Base-by-base conservation (phyloP, 2,113 vertebrate species). In the Todiramphus chloris region DNA sequence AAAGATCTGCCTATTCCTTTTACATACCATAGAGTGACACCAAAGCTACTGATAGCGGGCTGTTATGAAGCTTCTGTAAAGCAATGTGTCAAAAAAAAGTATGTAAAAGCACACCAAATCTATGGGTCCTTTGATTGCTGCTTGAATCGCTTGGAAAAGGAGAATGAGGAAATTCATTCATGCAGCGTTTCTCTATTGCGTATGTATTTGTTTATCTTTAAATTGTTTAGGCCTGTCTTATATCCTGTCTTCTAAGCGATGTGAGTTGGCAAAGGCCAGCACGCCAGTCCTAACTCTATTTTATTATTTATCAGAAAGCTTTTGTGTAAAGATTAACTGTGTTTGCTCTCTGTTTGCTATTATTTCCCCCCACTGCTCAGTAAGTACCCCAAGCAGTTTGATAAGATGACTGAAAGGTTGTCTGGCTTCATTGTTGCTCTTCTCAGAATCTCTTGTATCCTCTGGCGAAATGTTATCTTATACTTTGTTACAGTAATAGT, bases 391-490 rank as follows among this genome's bases (percentile, higher is more conserved):
- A 53, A 96, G 94, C 80, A 78, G 83, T 92, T 87, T 91, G 93
- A 93, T 97, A 91, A 95, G 84, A 87, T 88, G 95, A 96, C 13
- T 51, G 97, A 95, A 95, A 89, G 79, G 85, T 87, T 96, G 95
- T 62, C 72, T 91, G 80, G 48, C 83, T 95, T 83, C 95, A 87
- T 95, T 97, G 93, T 94, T 85, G 48, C 91, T 91, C 74, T 50
- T 89, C 83, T 94, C 87, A 90, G 93, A 80, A 95, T 89, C 82
- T 87, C 83, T 97, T 92, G 88, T 97, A 97, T 96, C 91, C 96
- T 95, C 94, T 93, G 83, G 96, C 23, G 86, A 95, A 96, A 97
- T 86, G 93, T 97, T 97, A 94, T 94, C 92, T 93, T 79, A 89
- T 87, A 93, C 84, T 97, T 96, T 94, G 92, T 96, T 96, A 59